Conservation (phyloP, 2,113 vertebrate genomes). For the Phalacrocorax carbo region DNA sequence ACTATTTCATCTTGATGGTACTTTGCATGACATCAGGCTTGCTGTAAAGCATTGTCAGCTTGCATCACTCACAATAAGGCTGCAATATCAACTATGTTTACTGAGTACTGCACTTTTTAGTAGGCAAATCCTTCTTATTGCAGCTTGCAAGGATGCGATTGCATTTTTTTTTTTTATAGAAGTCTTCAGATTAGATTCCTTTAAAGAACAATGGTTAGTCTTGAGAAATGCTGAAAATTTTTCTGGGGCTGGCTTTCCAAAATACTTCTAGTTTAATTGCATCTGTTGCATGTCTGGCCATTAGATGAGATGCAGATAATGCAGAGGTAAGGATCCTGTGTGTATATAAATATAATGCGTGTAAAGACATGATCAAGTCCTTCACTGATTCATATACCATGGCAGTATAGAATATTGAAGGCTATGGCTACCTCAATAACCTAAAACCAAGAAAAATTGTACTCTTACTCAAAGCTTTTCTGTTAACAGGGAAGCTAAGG, state of each 20-base stretch:
- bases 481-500: neutral
- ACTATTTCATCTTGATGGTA: neutral
- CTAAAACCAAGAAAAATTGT: neutral
- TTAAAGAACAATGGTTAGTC: neutral
- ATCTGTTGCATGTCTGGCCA: neutral
- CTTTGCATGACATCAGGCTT: neutral
- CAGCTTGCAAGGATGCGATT: neutral
- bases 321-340: neutral
- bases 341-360: neutral
- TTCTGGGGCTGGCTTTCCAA: neutral
- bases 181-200: neutral
- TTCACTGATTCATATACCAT: neutral
- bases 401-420: neutral
- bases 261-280: neutral
- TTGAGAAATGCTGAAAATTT: neutral
- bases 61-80: neutral
- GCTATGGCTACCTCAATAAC: neutral
- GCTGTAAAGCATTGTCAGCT: neutral
- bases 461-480: neutral
- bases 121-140: neutral
- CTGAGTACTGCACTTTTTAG: neutral
- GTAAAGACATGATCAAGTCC: neutral
- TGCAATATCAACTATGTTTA: neutral
- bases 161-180: neutral
- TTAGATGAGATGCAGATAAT: neutral